These are phyloP conservation scores for Perccottus glenii DNA, from an alignment of 2,113 vertebrate species.

Conservation along the genomic window DNA sequence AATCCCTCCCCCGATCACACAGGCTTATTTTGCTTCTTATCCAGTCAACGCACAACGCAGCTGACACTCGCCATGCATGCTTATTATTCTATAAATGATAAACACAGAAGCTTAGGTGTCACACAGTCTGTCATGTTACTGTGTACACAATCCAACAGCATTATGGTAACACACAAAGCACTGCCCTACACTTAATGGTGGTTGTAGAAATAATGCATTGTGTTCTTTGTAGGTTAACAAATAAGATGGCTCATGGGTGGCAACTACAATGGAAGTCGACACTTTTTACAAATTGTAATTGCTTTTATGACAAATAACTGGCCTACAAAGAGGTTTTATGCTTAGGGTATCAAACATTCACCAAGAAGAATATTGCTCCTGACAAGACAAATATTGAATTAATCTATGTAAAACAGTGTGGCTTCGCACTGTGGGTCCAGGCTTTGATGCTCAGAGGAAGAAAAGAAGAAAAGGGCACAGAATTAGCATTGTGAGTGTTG, in stretches of 20 bases:
- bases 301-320: not conserved
- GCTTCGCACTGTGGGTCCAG: conserved; percentile 18
- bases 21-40: conserved; percentile 69
- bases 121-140: conserved; percentile 14
- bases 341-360: conserved; percentile 9
- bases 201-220: conserved; percentile 7
- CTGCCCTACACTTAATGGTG: conserved; percentile 6
- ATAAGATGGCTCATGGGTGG: too few species aligned
- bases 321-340: not conserved
- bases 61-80: conserved; percentile 52
- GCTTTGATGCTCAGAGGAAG: conserved; percentile 48
- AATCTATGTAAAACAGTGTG: conserved; percentile 42
- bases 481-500: conserved; percentile 54
- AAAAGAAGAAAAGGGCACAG: conserved; percentile 28
- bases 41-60: conserved; percentile 61
- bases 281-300: not conserved
- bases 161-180: conserved; percentile 13
- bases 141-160: conserved; percentile 15
- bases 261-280: conserved; percentile 9
- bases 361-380: conserved; percentile 18
- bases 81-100: conserved; percentile 67
- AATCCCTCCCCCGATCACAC: conserved; percentile 65
- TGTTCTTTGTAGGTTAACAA: conserved; percentile 9
- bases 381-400: conserved; percentile 35
- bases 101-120: conserved; percentile 50